These are phyloP conservation scores for Drosophila trapezifrons DNA, from an alignment of 1,140 invertebrate species.

Conservation along the genomic window DNA sequence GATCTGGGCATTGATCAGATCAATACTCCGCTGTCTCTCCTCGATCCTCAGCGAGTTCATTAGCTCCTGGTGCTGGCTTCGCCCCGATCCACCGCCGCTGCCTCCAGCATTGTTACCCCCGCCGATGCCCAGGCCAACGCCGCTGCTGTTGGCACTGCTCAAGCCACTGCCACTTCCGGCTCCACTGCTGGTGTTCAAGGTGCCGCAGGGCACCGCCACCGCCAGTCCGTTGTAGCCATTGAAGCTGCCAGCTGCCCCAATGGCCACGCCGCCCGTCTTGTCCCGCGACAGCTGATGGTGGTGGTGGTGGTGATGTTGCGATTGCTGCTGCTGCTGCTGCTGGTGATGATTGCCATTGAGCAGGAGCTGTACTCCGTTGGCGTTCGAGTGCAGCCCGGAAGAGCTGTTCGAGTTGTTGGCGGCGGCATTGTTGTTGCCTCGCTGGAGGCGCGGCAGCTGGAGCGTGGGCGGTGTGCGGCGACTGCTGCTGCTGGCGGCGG, in stretches of 20 bases:
- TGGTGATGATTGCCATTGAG: constrained; percentile 58
- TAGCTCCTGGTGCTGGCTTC: constrained; percentile 66
- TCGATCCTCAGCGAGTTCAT: constrained; percentile 73
- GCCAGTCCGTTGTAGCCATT: constrained; percentile 68
- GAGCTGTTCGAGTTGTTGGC: constrained; percentile 8
- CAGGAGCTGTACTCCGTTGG: constrained; percentile 58
- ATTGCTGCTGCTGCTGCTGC: constrained; percentile 38
- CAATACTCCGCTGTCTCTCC: constrained; percentile 76
- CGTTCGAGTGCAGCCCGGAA: neutral
- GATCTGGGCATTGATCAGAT: constrained; percentile 79
- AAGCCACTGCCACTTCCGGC: constrained; percentile 14
- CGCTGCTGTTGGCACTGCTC: constrained; percentile 50
- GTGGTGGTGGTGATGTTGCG: neutral
- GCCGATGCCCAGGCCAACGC: constrained; percentile 7
- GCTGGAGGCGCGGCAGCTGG: constrained; percentile 60
- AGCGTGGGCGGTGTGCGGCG: constrained; percentile 57
- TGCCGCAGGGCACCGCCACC: constrained; percentile 24
- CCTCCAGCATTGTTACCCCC: neutral
- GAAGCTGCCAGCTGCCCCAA: constrained; percentile 60
- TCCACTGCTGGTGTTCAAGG: constrained; percentile 32
- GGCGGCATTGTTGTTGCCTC: constrained; percentile 38
- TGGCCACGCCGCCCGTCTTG: constrained; percentile 43
- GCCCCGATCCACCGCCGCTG: neutral
- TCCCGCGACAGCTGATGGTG: constrained; percentile 20
- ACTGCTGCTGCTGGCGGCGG: constrained; percentile 9